A percentile compares a stretch with the other conserved stretches of the same genome.
These are phyloP conservation scores for Sus cebifrons DNA, from an alignment of 2,797 vertebrate genomes.

Conservation along the genomic window DNA sequence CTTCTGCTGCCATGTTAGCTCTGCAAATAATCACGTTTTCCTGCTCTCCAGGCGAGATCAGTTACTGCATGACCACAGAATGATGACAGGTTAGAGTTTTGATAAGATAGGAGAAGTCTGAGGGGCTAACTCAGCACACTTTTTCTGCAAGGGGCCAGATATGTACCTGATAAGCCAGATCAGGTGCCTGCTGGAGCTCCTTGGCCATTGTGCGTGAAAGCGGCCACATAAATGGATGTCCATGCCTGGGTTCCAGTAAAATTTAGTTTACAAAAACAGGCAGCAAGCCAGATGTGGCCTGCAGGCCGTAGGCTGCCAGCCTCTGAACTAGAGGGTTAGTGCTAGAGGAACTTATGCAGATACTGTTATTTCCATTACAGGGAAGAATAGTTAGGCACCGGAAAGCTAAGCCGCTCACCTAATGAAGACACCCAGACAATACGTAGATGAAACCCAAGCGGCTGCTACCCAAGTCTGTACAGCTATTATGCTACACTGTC, in stretches of 20 bases:
- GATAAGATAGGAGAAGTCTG: background rate
- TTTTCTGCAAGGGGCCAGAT: background rate
- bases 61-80: background rate
- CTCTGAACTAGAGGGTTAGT: background rate
- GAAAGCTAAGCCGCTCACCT: background rate
- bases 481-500: background rate
- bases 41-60: background rate
- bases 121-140: background rate
- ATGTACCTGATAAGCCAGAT: too few relatives aligned
- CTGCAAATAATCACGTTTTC: background rate
- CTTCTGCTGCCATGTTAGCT: background rate
- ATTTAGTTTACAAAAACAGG: background rate
- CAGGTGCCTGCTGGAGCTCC: background rate
- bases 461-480: background rate
- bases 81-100: background rate
- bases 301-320: background rate
- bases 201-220: background rate
- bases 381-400: background rate
- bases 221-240: background rate
- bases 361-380: background rate
- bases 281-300: background rate
- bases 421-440: background rate
- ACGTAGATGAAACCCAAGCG: background rate
- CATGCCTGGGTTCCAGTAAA: background rate
- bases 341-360: background rate